Evolutionary conservation across 2,888 invertebrate genomes (phyloP), one percentile per base, ranked within the genome.

Genomic region (Sphinx pinastri): DNA sequence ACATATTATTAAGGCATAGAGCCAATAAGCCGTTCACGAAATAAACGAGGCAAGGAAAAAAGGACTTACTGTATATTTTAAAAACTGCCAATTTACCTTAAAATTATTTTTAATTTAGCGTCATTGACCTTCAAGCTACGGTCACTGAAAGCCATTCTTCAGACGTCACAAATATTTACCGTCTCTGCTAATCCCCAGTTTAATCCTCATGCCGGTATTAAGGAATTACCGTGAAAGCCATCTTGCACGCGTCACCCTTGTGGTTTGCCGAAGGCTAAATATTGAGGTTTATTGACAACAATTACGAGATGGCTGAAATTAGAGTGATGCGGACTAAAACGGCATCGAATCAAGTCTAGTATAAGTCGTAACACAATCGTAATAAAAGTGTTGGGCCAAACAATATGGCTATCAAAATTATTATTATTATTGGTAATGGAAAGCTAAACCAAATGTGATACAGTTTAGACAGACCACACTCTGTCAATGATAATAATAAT

Each of bases 131-230:
- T 81, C 79, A 78, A 70, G 74, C 71, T 76, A 74, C 77, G 75
- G 79, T 77, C 74, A 74, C 72, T 76, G 74, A 78, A 77, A 77
- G 47, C 49, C 79, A 78, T 71, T 77, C 76, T 77, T 77, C 79
- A 81, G 82, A 86, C 76, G 77, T 77, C 79, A 81, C 82, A 86
- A 85, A 86, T 86, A 85, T 86, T 87, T 86, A 74, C 81, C 68
- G 71, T 72, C 73, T 59, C 73, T 57, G 60, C 67, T 85, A 84
- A 86, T 84, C 84, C 72, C 16, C 12, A 69, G 54, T 55, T 31
- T 85, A 84, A 85, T 84, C 85, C 81, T 49, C 67, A 49, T 57
- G 68, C 70, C 73, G 76, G 79, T 71, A 76, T 82, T 81, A 80
- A 77, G 69, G 82, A 72, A 81, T 85, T 84, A 85, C 70, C 80